Percentiles rank a stretch among this genome's conserved stretches.
These are phyloP conservation scores for Euphonia xanthogaster DNA, from an alignment of 2,797 vertebrate genomes.

Conservation along the genomic window DNA sequence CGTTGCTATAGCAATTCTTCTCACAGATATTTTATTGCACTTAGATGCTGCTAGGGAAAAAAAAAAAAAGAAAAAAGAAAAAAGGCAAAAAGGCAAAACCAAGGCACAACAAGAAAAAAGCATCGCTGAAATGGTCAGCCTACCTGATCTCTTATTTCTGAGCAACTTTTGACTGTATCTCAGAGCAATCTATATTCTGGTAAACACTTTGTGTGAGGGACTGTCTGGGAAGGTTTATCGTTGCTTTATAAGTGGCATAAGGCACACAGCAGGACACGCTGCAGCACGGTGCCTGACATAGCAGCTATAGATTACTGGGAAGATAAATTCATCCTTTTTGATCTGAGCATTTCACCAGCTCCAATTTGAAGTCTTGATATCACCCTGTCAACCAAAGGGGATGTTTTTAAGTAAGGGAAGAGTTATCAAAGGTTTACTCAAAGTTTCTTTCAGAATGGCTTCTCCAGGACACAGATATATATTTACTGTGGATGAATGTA, in stretches of 20 bases:
- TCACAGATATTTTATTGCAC: constrained; percentile 69
- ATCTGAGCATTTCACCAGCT: constrained; percentile 17
- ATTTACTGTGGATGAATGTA: constrained; percentile 18
- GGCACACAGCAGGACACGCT: constrained; percentile 24
- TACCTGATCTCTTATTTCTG: constrained; percentile 47
- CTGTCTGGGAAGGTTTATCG: constrained; percentile 33
- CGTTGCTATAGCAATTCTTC: constrained; percentile 78
- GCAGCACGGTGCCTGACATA: constrained; percentile 2
- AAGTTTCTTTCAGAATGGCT: constrained; percentile 27
- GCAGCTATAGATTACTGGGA: constrained; percentile 43
- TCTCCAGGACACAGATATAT: neutral
- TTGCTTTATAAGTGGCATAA: neutral
- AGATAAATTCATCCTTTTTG: constrained; percentile 46
- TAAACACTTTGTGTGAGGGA: constrained; percentile 5
- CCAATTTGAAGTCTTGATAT: constrained; percentile 32
- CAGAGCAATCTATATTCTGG: constrained; percentile 9
- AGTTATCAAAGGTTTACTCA: constrained; percentile 49
- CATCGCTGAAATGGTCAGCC: constrained; percentile 33
- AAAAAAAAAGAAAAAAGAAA: neutral
- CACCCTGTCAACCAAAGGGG: neutral
- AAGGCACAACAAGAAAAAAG: neutral
- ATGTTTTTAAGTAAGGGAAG: constrained; percentile 35
- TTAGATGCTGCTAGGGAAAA: constrained; percentile 42
- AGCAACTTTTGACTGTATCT: constrained; percentile 42
- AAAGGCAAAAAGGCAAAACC: neutral